Base-by-base conservation (phyloP, 2,888 invertebrate species). In the Alentia gelatinosa region DNA sequence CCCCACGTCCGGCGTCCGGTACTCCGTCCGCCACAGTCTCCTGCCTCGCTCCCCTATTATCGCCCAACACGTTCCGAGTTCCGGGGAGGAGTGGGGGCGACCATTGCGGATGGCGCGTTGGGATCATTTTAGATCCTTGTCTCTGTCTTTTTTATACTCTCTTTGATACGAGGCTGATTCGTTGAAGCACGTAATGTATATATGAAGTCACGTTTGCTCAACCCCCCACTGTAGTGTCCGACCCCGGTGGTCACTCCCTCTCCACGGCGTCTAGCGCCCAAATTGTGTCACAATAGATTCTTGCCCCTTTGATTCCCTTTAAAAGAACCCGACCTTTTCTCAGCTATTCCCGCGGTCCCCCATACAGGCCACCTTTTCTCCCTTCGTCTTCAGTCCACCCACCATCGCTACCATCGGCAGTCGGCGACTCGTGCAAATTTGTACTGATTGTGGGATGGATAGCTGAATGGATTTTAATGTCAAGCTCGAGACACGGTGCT, bases 31-130 rank as follows among this genome's bases (percentile, higher is more conserved):
- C 7, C 15, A 35, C 79, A 79, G 39, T 37, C 15, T 79, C n/a
- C n/a, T n/a, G n/a, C n/a, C n/a, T n/a, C n/a, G n/a, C n/a, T n/a
- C 37, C 79, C 79, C 79, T 79, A 79, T 79, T 79, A 37, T 79
- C 79, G 79, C 79, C 39, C 79, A 79, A 5, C 79, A 39, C 79
- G 79, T 79, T 4, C 39, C 37, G 39, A 19, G 19, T 79, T 79
- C 79, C n/a, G n/a, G n/a, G n/a, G n/a, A n/a, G n/a, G n/a, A n/a
- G n/a, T n/a, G n/a, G n/a, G n/a, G n/a, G n/a, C n/a, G n/a, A n/a
- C n/a, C n/a, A n/a, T n/a, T n/a, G n/a, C n/a, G n/a, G n/a, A n/a
- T n/a, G n/a, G n/a, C n/a, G n/a, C n/a, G n/a, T n/a, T n/a, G n/a
- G n/a, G n/a, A n/a, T n/a, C n/a, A n/a, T n/a, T n/a, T n/a, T n/a